These are phyloP conservation scores for Oceanodroma tethys DNA, from an alignment of 2,113 vertebrate species.

Conservation along the genomic window DNA sequence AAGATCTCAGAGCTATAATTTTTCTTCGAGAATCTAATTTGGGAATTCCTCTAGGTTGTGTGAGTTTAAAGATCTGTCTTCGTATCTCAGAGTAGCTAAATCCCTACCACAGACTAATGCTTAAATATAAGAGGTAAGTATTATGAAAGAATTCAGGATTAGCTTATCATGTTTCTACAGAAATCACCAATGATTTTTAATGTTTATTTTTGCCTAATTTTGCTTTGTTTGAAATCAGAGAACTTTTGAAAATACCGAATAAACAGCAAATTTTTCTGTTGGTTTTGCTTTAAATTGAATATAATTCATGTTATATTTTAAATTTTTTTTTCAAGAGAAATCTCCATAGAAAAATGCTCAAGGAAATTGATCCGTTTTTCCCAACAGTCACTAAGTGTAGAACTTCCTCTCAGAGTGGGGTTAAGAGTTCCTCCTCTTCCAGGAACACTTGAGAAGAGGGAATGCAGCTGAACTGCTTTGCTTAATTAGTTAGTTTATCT, in stretches of 20 bases:
- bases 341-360: not conserved
- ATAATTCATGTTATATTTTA: not conserved
- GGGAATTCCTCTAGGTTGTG: not conserved
- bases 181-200: not conserved
- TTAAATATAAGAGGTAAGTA: not conserved
- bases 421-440: not conserved
- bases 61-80: not conserved
- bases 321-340: not conserved
- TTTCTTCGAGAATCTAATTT: not conserved
- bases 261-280: not conserved
- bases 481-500: conserved; percentile 39
- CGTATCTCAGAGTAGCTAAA: not conserved
- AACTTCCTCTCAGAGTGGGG: not conserved
- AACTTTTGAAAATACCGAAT: not conserved
- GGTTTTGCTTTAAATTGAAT: not conserved
- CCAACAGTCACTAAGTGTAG: not conserved
- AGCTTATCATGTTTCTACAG: not conserved
- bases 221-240: not conserved
- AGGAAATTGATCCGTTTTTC: not conserved
- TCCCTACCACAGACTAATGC: not conserved
- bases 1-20: not conserved
- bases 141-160: not conserved
- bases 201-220: not conserved
- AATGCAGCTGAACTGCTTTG: conserved; percentile 53
- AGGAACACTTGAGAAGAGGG: not conserved